Base-by-base conservation (phyloP, 2,797 vertebrate species). In the Arctocebus calabarensis region DNA sequence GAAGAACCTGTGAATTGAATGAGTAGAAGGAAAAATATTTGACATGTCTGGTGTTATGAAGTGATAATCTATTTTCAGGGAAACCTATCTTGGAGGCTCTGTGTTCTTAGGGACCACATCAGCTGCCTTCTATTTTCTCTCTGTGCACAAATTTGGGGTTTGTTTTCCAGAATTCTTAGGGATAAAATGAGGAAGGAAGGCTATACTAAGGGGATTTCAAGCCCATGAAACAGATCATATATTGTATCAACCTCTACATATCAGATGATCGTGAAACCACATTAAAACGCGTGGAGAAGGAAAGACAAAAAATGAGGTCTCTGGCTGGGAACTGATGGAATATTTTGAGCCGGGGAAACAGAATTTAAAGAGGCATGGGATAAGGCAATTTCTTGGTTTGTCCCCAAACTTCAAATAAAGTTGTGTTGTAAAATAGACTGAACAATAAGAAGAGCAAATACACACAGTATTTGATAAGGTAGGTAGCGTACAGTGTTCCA, bases 101-200 rank as follows among this genome's bases (percentile, higher is more conserved):
- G 40, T 20, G 27, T 4, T 2, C 1, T 13, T 37, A 13, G 66
- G 16, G 64, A 13, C n/a, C 20, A 0, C 27, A 13, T 40, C 37
- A 10, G 20, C 7, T 16, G n/a, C 45, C 7, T 32, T 55, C 1
- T 11, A 5, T 22, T 29, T 22, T 32, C 45, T 57, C 23, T 71
- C 48, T 25, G 3, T 32, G 5, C 16, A 66, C 45, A 90, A 92
- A 92, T 88, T 64, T 88, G 74, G 20, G n/a, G 95, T 84, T 96
- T 98, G 96, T 94, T 97, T 96, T 97, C 88, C 89, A 93, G 70
- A 94, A 71, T 93, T 92, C 93, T 84, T 88, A 77, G 74, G 70
- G 81, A 94, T 90, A 78, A 88, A 68, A 92, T 23, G 16, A 25
- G 40, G 89, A 74, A 78, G 68, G 84, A 73, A 83, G 70, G 74